Conservation (phyloP, 92 coral and sea anemone genomes). For the Meandrina meandrites region DNA sequence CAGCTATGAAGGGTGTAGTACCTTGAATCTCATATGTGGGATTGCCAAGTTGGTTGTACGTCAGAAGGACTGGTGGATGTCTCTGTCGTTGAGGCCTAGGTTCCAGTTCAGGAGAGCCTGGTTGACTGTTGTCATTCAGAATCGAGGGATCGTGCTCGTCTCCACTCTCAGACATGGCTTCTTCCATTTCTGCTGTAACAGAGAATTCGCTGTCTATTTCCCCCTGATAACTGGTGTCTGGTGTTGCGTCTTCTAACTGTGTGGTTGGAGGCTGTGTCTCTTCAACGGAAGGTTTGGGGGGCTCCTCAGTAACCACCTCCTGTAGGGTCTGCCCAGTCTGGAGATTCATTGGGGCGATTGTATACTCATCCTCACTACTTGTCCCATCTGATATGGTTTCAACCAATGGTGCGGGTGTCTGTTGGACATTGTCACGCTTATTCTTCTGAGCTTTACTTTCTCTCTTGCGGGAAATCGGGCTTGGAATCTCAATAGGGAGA, state of each 20-base stretch:
- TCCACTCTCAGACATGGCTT: not conserved
- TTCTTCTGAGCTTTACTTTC: not conserved
- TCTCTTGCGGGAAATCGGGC: not conserved
- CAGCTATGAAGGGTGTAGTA: not conserved
- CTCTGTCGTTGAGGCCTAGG: too few relatives aligned
- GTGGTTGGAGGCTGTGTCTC: not conserved
- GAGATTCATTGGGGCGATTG: not conserved
- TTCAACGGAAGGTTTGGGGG: not conserved
- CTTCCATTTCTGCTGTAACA: slow-evolving; percentile 11
- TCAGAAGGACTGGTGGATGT: slow-evolving; percentile 18
- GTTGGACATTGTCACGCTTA: not conserved
- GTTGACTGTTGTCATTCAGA: too few relatives aligned
- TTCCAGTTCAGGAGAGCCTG: too few relatives aligned
- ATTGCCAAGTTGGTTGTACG: slow-evolving; percentile 23
- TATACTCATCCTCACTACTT: slow-evolving; percentile 19
- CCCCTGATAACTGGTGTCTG: not conserved
- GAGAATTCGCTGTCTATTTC: not conserved
- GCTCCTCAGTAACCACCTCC: slow-evolving; percentile 13
- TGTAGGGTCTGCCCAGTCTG: slow-evolving; percentile 19
- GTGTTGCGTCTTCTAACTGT: not conserved
- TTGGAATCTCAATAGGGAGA: slow-evolving; percentile 31
- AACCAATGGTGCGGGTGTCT: not conserved
- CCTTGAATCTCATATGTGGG: slow-evolving; percentile 19
- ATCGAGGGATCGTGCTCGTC: too few relatives aligned
- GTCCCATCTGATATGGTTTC: slow-evolving; percentile 10